Base-by-base conservation (phyloP, 2,797 vertebrate species). In the Gouania willdenowi region DNA sequence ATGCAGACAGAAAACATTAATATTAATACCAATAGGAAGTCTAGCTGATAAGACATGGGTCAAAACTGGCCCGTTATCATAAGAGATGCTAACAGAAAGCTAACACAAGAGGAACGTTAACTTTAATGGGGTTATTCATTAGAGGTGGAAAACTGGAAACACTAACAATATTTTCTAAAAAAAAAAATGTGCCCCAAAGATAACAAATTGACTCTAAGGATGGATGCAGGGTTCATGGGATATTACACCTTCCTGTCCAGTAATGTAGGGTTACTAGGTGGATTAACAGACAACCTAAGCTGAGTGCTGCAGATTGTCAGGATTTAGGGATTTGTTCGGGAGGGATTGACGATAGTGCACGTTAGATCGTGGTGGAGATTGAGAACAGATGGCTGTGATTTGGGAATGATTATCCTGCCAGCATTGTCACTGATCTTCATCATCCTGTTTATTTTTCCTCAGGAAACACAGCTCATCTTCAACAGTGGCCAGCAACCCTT, bases 251-350 rank as follows among this genome's bases (percentile, higher is more conserved):
- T 75, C 63, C 71, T 62, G 64, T 77, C 72, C 76, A 76, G 75
- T 65, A 64, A 80, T 78, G 74, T 67, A 60, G 41, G 45, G 37
- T 75, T 76, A 72, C 58, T 68, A 76, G 59, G 71, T 84, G 70
- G 80, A 86, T 84, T 83, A 88, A 66, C 44, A 55, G 33, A 69
- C 68, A 20, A 69, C 27, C 34, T 82, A 86, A 70, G 43, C 81
- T 41, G 67, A 84, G 84, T 73, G 83, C 72, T 69, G 69, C 87
- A 82, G 82, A 86, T 86, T 83, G 43, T 65, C 5, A 32, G 84
- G 87, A 91, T 92, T 92, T 91, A 79, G 34, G 75, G 88, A 90
- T 91, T 90, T 89, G 84, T 55, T 54, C 21, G 31, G 54, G 59
- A 81, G 10, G 57, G 85, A 87, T 85, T 87, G 81, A 83, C 60